phyloP scores from a whole-genome alignment of 2,888 invertebrate genomes.

The Julus scandinavius region DNA sequence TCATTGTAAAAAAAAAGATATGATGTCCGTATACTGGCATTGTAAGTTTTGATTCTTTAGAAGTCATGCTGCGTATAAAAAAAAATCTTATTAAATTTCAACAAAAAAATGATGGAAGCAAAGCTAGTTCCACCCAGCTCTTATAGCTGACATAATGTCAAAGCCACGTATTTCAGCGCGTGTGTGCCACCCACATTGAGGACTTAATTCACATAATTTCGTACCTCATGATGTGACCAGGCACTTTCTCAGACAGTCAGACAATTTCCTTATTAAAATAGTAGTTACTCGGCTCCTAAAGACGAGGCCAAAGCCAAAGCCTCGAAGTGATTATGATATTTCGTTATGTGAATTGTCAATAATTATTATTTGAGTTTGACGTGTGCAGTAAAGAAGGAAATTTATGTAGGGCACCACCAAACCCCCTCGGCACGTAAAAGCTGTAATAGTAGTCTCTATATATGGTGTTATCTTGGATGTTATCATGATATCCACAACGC shows the following conservation, averaged over 20 bases:
- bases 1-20: too few species aligned
- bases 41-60: too few species aligned
- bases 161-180: neutral
- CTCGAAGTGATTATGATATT: neutral
- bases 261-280: neutral
- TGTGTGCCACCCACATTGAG: conserved; percentile 4
- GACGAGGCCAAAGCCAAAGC: conserved; percentile 19
- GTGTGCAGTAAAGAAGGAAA: neutral
- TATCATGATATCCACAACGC: neutral
- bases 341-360: neutral
- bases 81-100: neutral
- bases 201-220: neutral
- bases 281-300: neutral
- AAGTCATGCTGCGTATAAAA: neutral
- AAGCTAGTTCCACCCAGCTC: neutral
- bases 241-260: neutral
- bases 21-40: too few species aligned
- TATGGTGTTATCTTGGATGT: neutral
- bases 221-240: neutral
- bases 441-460: neutral
- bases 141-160: neutral
- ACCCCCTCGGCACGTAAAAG: too few species aligned
- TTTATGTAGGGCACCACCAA: neutral
- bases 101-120: neutral
- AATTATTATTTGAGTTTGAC: neutral